Conservation (phyloP, 1,140 invertebrate genomes). For the Drosophila virilis region DNA sequence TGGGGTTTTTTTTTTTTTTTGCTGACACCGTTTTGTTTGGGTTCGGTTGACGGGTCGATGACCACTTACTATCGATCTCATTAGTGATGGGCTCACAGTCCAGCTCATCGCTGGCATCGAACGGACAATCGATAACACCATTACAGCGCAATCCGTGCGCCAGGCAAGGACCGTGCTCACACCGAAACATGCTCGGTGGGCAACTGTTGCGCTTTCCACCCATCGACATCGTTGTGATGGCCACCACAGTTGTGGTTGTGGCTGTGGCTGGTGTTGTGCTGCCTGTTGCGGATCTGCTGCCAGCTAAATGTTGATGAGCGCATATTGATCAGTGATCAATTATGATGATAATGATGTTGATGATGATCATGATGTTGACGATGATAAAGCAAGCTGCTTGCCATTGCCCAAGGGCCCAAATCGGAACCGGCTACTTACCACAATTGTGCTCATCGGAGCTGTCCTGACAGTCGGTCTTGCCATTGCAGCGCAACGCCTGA, state of each 20-base stretch:
- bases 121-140: conserved; percentile 87
- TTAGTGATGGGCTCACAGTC: conserved; percentile 85
- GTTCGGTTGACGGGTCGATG: conserved; percentile 13
- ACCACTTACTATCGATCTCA: conserved; percentile 81
- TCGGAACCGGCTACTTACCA: conserved; percentile 84
- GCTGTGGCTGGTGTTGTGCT: background rate
- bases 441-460: conserved; percentile 90
- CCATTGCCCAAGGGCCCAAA: background rate
- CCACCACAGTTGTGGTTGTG: conserved; percentile 1
- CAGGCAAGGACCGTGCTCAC: conserved; percentile 89
- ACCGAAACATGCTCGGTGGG: conserved; percentile 85
- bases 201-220: conserved; percentile 58
- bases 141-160: conserved; percentile 86
- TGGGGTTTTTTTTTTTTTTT: conserved; percentile 37
- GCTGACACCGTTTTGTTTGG: conserved; percentile 22
- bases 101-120: conserved; percentile 88
- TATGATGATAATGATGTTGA: conserved; percentile 18
- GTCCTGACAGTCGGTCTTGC: conserved; percentile 88
- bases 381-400: background rate
- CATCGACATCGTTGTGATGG: conserved; percentile 9
- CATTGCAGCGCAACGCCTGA: conserved; percentile 87
- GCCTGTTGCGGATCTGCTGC: conserved; percentile 3
- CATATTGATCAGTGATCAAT: conserved; percentile 26
- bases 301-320: conserved; percentile 50
- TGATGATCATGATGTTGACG: background rate